Evolutionary conservation across 2,888 invertebrate species (phyloP), one percentile per base, ranked within the genome.

Genomic region (Operophtera brumata): DNA sequence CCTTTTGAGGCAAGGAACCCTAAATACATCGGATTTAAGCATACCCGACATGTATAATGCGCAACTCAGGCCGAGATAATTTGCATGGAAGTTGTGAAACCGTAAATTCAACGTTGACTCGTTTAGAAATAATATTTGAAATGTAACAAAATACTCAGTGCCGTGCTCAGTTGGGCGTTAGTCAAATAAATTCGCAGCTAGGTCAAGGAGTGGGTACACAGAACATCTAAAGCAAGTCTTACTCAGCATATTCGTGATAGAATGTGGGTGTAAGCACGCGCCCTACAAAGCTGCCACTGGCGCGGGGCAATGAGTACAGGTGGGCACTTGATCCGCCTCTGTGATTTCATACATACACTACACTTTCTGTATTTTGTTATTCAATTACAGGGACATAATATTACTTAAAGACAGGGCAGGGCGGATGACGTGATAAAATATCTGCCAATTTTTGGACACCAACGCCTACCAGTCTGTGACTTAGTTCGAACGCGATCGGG

Each of bases 241-340:
- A 90, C 88, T 87, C 85, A 69, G 83, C 82, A 59, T 80, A 76
- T 70, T 89, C 89, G 70, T 86, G 88, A 84, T 84, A 88, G 81
- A 90, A 90, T 61, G 87, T 89, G 54, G 91, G 91, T 61, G 91
- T 91, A 59, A 86, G 84, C 70, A 85, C 83, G 44, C 90, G 80
- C 54, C 91, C 89, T 73, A 87, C 85, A 77, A 77, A 90, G 76
- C 89, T 86, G 77, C 86, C 85, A 25, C 83, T 73, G 5, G 80
- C 74, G 30, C 85, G 81, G 47, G 87, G 86, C 72, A 86, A 68
- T 44, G 87, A 78, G 72, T 90, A 91, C 58, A 86, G 82, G 56
- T 90, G 89, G 57, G 82, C 66, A 64, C 82, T 82, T 59, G 89
- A 84, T 43, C 84, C 84, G 75, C 90, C 89, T 84, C 91, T 90